phyloP scores from a whole-genome alignment of 2,888 invertebrate species.

The Troglohyphantes excavatus region DNA sequence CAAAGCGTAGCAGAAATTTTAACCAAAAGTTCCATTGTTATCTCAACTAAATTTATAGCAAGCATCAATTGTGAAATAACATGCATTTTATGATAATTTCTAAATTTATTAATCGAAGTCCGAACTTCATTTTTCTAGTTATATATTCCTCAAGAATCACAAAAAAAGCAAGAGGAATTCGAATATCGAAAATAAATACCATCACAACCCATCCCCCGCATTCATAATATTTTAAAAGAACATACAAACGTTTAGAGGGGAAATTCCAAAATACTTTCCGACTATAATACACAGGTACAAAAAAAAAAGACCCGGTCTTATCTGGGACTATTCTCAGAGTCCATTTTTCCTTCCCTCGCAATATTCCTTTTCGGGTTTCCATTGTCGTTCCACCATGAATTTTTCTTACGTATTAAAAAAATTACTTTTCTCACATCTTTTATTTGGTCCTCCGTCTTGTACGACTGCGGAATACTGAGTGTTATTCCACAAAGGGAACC shows the following conservation, averaged over 20 bases:
- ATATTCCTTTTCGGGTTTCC: constrained; percentile 7
- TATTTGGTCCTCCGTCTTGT: constrained; percentile 4
- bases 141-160: too few species aligned
- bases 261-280: background rate
- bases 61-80: too few species aligned
- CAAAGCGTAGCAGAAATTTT: too few species aligned
- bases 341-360: background rate
- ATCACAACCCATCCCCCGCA: background rate
- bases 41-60: too few species aligned
- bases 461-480: constrained; percentile 24
- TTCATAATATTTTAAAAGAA: constrained; percentile 5
- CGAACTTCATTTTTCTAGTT: too few species aligned
- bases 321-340: background rate
- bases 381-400: constrained; percentile 4
- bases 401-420: constrained; percentile 34
- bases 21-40: too few species aligned
- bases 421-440: constrained; percentile 12
- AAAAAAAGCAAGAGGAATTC: background rate
- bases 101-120: too few species aligned
- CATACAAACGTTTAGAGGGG: background rate
- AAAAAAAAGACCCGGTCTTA: background rate
- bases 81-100: too few species aligned
- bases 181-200: background rate
- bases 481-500: constrained; percentile 11
- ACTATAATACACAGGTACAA: background rate